phyloP scores from a whole-genome alignment of 1,140 invertebrate genomes.

The Whitmania pigra region DNA sequence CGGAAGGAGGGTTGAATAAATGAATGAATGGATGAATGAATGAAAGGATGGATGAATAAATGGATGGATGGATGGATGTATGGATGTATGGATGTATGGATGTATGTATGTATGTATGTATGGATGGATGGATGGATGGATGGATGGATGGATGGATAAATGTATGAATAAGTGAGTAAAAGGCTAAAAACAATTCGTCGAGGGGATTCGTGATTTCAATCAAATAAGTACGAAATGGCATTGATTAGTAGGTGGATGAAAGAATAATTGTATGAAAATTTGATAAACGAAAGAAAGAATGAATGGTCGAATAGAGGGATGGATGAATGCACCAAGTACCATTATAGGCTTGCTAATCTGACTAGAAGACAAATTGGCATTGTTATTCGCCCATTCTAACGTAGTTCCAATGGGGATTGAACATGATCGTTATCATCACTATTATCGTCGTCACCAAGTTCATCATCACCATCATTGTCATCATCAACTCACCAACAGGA shows the following conservation, averaged over 20 bases:
- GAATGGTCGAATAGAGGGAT: background rate
- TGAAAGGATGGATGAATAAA: background rate
- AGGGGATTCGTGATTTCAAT: background rate
- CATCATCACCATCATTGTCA: background rate
- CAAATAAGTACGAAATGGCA: background rate
- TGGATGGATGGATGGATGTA: background rate
- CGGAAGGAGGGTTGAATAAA: background rate
- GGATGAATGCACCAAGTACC: background rate
- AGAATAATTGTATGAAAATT: too few relatives aligned
- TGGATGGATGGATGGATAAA: background rate
- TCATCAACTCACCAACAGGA: slow-evolving; percentile 34
- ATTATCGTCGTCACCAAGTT: background rate
- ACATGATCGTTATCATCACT: background rate
- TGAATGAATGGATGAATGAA: slow-evolving; percentile 8
- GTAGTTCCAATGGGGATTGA: background rate
- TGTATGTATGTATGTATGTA: background rate
- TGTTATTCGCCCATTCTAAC: background rate
- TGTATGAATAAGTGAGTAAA: background rate
- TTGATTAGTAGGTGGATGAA: background rate
- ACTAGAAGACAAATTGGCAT: slow-evolving; percentile 7
- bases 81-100: background rate
- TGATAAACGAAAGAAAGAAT: slow-evolving; percentile 1
- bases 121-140: too few relatives aligned
- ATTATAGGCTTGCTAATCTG: background rate
- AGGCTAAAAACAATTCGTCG: background rate